Evolutionary conservation across 2,797 vertebrate species (phyloP), one percentile per base, ranked within the genome.

Genomic region (Oreortyx pictus): DNA sequence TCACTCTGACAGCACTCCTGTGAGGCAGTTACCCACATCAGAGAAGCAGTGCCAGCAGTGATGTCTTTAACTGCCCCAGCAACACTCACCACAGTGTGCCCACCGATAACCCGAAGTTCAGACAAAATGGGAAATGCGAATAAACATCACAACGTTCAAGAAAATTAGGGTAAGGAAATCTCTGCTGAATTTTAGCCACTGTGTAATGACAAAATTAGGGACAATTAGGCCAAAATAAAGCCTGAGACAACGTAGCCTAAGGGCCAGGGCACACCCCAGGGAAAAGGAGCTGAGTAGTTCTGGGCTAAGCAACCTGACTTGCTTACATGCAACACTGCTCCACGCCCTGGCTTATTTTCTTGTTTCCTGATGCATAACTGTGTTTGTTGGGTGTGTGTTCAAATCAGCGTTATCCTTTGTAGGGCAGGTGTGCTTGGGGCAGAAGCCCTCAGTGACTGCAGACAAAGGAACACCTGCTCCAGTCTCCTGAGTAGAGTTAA

Each of bases 61-160:
- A 11, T 5, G 2, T 61, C 46, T 72, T 37, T 31, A 75, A 52
- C 35, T 71, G 73, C 33, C 65, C 27, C 1, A 67, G 68, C 57
- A 56, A 37, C 31, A 31, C 43, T 50, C 18, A 76, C 11, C n/a
- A 19, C 77, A 56, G 56, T 7, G 50, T n/a, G 44, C 8, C 61
- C 65, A 86, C 49, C 35, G 29, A 1, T 7, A 57, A 57, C 47
- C 60, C 49, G 35, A 65, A 80, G 41, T 0, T 0, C 31, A 64
- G 39, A 59, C 2, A 2, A 64, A 82, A 80, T 68, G 0, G 72
- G 46, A 86, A 76, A 43, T 72, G 31, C 0, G 0, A 86, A 49
- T 83, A 88, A 82, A 8, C 62, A 27, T 23, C 5, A 14, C 89
- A 71, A 17, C 7, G 19, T 17, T 62, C 50, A 41, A 60, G 64